Percentiles rank a stretch among this genome's conserved stretches.
Evolutionary conservation across 2,113 vertebrate species (phyloP).

Genomic region (Clarias macrocephalus): DNA sequence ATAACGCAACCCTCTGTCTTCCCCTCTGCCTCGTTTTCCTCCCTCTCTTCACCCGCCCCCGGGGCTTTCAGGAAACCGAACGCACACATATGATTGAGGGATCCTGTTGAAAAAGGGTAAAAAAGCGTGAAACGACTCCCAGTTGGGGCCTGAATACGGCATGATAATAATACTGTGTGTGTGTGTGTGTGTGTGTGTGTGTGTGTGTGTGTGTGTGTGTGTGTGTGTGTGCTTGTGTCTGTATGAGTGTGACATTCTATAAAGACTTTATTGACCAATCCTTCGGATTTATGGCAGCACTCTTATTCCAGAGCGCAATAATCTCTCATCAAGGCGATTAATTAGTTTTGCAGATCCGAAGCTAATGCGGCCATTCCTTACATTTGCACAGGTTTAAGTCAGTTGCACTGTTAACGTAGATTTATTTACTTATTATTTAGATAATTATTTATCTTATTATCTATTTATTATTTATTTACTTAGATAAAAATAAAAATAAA

Average conservation of each 20-base stretch:
- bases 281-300: background rate
- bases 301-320: background rate
- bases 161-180: background rate
- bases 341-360: background rate
- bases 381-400: background rate
- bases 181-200: conserved; percentile 16
- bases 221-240: background rate
- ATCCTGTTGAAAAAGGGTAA: conserved; percentile 11
- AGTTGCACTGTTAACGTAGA: background rate
- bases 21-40: background rate
- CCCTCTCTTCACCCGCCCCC: background rate
- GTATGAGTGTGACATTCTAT: background rate
- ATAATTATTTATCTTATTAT: too few relatives aligned
- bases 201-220: background rate
- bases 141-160: background rate
- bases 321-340: background rate
- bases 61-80: background rate
- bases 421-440: background rate
- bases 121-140: background rate
- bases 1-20: conserved; percentile 19
- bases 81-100: conserved; percentile 4
- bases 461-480: too few relatives aligned
- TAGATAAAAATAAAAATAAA: too few relatives aligned
- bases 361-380: background rate
- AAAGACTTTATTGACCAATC: conserved; percentile 5